Conservation (phyloP, 2,113 vertebrate genomes). For the Ophiodon elongatus region DNA sequence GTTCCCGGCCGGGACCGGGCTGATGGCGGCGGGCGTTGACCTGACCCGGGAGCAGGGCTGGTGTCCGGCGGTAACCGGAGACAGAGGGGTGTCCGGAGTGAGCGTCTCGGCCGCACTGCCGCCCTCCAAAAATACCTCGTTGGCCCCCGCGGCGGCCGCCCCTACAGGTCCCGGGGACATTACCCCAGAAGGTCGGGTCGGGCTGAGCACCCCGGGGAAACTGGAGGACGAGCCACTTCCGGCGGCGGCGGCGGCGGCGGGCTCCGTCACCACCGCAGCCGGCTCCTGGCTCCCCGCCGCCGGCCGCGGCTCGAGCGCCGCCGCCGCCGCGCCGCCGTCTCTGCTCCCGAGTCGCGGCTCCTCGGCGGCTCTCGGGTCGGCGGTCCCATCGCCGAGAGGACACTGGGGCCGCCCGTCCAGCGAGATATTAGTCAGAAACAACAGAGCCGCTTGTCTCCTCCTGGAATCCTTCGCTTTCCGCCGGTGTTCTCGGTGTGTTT, state of each 20-base stretch:
- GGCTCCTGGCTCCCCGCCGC: slow-evolving; percentile 54
- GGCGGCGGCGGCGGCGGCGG: slow-evolving; percentile 57
- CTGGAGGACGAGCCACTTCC: slow-evolving; percentile 66
- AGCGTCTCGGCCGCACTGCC: slow-evolving; percentile 63
- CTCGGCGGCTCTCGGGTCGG: slow-evolving; percentile 63
- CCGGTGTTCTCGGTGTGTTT: slow-evolving; percentile 75
- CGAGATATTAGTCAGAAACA: slow-evolving; percentile 94
- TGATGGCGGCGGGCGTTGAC: slow-evolving; percentile 75
- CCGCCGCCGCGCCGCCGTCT: slow-evolving; percentile 43
- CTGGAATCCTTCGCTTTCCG: slow-evolving; percentile 87
- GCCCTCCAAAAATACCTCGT: slow-evolving; percentile 81
- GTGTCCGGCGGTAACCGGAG: slow-evolving; percentile 60
- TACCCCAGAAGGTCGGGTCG: slow-evolving; percentile 51
- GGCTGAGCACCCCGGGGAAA: slow-evolving; percentile 60
- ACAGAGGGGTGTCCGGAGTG: slow-evolving; percentile 72
- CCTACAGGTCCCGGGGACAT: slow-evolving; percentile 48
- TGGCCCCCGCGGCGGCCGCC: slow-evolving; percentile 25
- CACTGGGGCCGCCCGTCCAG: slow-evolving; percentile 89
- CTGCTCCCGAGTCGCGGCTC: slow-evolving; percentile 52
- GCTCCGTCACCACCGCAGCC: slow-evolving; percentile 67
- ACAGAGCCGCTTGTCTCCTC: slow-evolving; percentile 90
- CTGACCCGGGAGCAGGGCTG: slow-evolving; percentile 63
- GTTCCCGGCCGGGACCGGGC: slow-evolving; percentile 63
- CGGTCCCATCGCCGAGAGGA: slow-evolving; percentile 72
- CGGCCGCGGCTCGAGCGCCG: slow-evolving; percentile 44